phyloP scores from a whole-genome alignment of 2,797 vertebrate genomes.

The Sebastes itinus region DNA sequence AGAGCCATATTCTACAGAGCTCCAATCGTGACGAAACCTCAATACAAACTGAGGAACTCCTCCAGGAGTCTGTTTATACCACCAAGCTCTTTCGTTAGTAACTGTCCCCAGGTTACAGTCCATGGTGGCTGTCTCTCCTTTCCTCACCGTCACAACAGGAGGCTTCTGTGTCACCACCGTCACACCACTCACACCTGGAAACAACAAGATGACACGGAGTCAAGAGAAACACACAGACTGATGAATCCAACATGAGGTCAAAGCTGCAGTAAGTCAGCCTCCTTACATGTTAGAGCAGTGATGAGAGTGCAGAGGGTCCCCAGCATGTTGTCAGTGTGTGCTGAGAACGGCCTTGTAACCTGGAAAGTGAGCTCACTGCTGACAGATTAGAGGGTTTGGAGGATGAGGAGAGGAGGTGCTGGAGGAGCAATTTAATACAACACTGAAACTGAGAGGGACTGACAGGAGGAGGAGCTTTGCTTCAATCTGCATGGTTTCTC shows the following conservation, averaged over 20 bases:
- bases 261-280: slow-evolving; percentile 12
- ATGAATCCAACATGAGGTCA: slow-evolving; percentile 29
- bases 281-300: slow-evolving; percentile 50
- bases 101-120: slow-evolving; percentile 62
- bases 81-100: rapidly evolving
- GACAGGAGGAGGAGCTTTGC: slow-evolving; percentile 26
- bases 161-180: slow-evolving; percentile 69
- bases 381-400: slow-evolving; percentile 41
- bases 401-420: slow-evolving; percentile 40
- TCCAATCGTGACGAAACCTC: rapidly evolving
- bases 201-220: slow-evolving; percentile 54
- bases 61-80: slow-evolving; percentile 46
- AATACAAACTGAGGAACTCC: slow-evolving; percentile 11
- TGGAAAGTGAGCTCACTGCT: slow-evolving; percentile 23
- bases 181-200: slow-evolving; percentile 70
- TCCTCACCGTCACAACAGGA: slow-evolving; percentile 29
- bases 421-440: slow-evolving; percentile 33
- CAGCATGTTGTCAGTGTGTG: slow-evolving; percentile 58
- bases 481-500: neutral
- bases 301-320: slow-evolving; percentile 49
- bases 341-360: slow-evolving; percentile 15
- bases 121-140: slow-evolving; percentile 59
- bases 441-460: slow-evolving; percentile 7
- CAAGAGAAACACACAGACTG: slow-evolving; percentile 39
- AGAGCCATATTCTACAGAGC: neutral